phyloP scores from a whole-genome alignment of 1,140 invertebrate species.

The Cyclargus thomasi region DNA sequence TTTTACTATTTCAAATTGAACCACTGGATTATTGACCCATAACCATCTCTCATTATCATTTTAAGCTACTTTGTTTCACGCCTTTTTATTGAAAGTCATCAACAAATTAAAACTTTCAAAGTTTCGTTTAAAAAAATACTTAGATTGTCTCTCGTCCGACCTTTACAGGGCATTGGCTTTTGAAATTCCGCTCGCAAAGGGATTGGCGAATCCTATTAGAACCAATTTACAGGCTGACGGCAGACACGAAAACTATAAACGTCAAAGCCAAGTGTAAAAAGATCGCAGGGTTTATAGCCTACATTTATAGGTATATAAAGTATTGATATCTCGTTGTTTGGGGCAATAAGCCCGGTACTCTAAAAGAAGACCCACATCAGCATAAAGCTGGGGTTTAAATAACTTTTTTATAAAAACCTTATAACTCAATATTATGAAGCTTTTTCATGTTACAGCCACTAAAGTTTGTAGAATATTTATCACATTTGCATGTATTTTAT shows the following conservation, averaged over 20 bases:
- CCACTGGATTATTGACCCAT: too few species aligned
- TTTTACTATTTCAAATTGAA: neutral
- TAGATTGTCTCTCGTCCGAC: neutral
- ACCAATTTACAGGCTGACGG: constrained; percentile 10
- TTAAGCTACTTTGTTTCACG: too few species aligned
- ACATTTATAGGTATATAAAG: neutral
- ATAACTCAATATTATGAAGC: too few species aligned
- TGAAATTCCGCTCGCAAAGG: neutral
- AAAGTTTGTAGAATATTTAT: neutral
- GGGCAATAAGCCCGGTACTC: neutral
- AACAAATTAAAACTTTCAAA: neutral
- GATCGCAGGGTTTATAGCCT: constrained; percentile 8
- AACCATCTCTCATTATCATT: too few species aligned
- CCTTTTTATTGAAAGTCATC: too few species aligned
- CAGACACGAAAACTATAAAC: constrained; percentile 10
- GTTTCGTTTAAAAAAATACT: neutral
- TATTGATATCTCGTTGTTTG: neutral
- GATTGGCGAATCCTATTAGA: constrained; percentile 4
- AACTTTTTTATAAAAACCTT: neutral
- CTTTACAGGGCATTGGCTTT: neutral
- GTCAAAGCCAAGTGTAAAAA: constrained; percentile 6
- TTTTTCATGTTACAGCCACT: too few species aligned
- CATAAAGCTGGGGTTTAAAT: constrained; percentile 1
- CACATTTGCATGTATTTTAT: neutral
- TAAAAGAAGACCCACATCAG: constrained; percentile 2